A percentile compares a stretch with the other conserved stretches of the same genome.
Conservation (phyloP, 2,113 vertebrate species). For the Phylloscopus trochilus region DNA sequence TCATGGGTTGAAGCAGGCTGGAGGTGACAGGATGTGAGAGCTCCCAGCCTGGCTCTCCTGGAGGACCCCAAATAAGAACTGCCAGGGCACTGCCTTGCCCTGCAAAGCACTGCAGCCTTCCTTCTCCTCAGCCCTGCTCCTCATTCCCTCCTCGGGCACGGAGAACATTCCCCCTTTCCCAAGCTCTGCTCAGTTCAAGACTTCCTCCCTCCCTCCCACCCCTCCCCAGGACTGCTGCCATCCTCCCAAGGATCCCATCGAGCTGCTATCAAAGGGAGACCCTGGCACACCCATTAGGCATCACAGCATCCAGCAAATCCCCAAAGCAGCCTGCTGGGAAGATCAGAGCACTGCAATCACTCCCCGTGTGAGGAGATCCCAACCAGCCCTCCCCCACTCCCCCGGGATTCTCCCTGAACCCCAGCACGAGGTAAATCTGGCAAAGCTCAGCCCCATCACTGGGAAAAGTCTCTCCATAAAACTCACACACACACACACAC, state of each 20-base stretch:
- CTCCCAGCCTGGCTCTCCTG: not conserved
- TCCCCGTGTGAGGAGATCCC: not conserved
- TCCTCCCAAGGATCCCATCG: not conserved
- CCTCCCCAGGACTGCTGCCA: not conserved
- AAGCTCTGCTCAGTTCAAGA: not conserved
- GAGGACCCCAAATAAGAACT: not conserved
- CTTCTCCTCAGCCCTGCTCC: not conserved
- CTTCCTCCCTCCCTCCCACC: not conserved
- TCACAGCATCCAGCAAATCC: not conserved
- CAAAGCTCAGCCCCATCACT: not conserved
- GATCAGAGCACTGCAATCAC: not conserved
- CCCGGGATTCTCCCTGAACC: not conserved
- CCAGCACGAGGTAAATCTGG: not conserved
- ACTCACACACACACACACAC: not conserved
- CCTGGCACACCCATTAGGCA: not conserved
- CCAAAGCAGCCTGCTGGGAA: not conserved
- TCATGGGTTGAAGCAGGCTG: fast-evolving
- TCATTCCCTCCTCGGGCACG: not conserved
- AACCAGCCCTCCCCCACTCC: not conserved
- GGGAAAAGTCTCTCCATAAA: not conserved
- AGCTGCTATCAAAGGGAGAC: not conserved
- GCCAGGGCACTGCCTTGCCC: not conserved
- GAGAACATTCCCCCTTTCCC: not conserved
- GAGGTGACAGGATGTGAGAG: not conserved
- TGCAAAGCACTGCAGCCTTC: not conserved